phyloP scores from a whole-genome alignment of 2,113 vertebrate species.

The Platysternon megacephalum region DNA sequence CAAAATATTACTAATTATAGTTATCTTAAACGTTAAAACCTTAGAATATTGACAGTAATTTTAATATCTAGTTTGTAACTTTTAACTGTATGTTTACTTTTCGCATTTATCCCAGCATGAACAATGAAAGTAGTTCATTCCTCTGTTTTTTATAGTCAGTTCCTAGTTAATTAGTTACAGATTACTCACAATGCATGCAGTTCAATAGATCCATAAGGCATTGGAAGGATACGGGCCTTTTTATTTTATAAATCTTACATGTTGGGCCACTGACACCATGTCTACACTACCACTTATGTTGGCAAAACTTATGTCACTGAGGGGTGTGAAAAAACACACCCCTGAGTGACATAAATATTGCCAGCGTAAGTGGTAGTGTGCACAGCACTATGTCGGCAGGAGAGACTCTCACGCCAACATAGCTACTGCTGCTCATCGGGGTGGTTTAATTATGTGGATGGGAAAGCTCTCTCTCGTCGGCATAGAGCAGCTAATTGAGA shows the following conservation, averaged over 20 bases:
- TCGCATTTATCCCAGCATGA: not conserved
- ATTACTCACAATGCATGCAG: not conserved
- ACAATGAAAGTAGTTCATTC: not conserved
- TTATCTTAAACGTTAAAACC: not conserved
- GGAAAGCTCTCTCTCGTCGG: no score
- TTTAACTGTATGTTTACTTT: not conserved
- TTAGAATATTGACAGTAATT: not conserved
- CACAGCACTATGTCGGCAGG: no score
- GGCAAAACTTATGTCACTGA: no score
- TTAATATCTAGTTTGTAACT: not conserved
- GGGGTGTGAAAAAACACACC: no score
- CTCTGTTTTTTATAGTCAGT: not conserved
- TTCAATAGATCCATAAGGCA: not conserved
- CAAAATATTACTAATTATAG: not conserved
- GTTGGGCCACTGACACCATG: not conserved
- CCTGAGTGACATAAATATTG: no score
- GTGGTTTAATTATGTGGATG: no score
- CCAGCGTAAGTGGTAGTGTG: no score
- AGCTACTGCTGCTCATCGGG: no score
- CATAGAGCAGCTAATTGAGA: no score
- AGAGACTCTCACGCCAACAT: no score
- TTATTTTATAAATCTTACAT: not conserved
- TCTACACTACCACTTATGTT: no score
- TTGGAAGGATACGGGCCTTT: not conserved
- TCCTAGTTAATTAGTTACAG: not conserved